Base-by-base conservation (phyloP, 1,140 invertebrate genomes). In the Meteorus sp. region DNA sequence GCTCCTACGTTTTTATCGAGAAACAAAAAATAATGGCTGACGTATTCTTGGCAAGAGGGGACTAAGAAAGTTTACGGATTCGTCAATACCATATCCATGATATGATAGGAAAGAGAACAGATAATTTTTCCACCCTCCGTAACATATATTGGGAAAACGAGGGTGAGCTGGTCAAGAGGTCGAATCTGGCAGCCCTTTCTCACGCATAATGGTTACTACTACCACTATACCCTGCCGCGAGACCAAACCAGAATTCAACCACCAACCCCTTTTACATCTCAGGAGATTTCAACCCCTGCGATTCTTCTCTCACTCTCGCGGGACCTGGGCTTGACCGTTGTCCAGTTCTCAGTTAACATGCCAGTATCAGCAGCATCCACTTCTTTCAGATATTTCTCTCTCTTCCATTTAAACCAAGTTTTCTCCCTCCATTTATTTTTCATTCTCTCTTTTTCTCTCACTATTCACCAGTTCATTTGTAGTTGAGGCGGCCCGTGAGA, bases 171-270 rank as follows among this genome's bases (percentile, higher is more conserved):
- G n/a, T n/a, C 29, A 39, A 60, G 64, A 77, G 76, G 75, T 76
- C 74, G 69, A 71, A 74, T 77, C 66, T 61, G 63, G 67, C 63
- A 71, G 70, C 68, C 74, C 74, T 79, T 80, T 80, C 78, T 80
- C 78, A 80, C 78, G 78, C 64, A n/a, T n/a, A 64, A 66, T 64
- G 59, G 63, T 51, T 54, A 58, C 64, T 69, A 73, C 75, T 70
- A 71, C 73, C 67, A 59, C 43, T 37, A 5, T 25, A 31, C 54
- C 8, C n/a, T 43, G 17, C 17, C 13, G 23, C 47, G 62, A 15
- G 64, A 78, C 77, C 69, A 78, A 78, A 78, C 76, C 75, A 78
- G 76, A 78, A 77, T 76, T 63, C 68, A 67, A 61, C 59, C 15
- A 59, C 55, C 56, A 71, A 70, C 76, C 75, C n/a, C n/a, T 72